Percentiles rank a stretch among this genome's conserved stretches.
phyloP scores from a whole-genome alignment of 2,797 vertebrate species.

The Odontamblyopus lacepedii region DNA sequence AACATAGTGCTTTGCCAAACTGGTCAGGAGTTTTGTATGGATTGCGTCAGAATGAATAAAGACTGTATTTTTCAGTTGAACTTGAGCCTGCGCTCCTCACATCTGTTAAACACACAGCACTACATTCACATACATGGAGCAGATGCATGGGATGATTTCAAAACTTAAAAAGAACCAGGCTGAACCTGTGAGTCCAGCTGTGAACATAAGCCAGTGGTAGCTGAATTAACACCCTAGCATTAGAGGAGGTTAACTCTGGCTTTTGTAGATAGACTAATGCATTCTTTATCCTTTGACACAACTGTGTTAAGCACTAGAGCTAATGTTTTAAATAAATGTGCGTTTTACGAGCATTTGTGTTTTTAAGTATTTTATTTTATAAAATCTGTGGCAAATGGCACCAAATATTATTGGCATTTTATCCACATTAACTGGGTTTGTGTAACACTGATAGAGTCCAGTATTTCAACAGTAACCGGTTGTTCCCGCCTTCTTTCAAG shows the following conservation, averaged over 20 bases:
- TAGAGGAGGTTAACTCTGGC: constrained; percentile 15
- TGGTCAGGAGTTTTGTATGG: constrained; percentile 66
- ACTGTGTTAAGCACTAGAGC: constrained; percentile 1
- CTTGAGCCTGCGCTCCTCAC: constrained; percentile 45
- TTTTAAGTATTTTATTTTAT: constrained; percentile 34
- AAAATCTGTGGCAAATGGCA: constrained; percentile 6
- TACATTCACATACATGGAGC: background rate
- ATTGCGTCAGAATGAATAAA: constrained; percentile 72
- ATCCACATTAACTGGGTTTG: constrained; percentile 12
- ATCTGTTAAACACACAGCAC: constrained; percentile 37
- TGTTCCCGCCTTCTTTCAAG: constrained; percentile 12
- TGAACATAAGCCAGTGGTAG: constrained; percentile 10
- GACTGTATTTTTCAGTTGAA: constrained; percentile 58
- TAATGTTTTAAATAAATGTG: constrained; percentile 12
- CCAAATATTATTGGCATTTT: constrained; percentile 12
- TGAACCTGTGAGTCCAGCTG: background rate
- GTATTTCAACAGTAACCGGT: constrained; percentile 26
- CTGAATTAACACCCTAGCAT: constrained; percentile 20
- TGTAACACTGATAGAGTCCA: constrained; percentile 27
- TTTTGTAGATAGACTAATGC: constrained; percentile 49
- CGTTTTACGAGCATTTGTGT: constrained; percentile 9
- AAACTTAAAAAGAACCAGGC: background rate
- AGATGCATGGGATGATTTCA: constrained; percentile 9
- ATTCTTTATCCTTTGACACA: constrained; percentile 19
- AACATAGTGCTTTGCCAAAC: constrained; percentile 58